Evolutionary conservation across 2,888 invertebrate genomes (phyloP).

Genomic region (Microctonus brassicae): DNA sequence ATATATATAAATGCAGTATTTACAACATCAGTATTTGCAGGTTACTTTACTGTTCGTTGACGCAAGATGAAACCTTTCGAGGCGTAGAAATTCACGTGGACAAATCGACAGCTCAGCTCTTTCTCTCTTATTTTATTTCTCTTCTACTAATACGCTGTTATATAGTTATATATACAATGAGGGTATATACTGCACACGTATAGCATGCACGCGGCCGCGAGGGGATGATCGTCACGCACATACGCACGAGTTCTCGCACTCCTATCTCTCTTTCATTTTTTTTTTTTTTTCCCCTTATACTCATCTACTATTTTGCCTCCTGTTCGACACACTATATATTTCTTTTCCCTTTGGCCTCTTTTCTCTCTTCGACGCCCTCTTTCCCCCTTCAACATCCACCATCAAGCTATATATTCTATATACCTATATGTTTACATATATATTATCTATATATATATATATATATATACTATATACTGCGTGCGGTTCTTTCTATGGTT

Average conservation of each 20-base stretch:
- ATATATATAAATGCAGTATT: not conserved
- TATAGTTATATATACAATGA: slow-evolving; percentile 14
- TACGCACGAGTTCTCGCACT: slow-evolving; percentile 47
- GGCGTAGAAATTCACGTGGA: slow-evolving; percentile 37
- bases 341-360: slow-evolving; percentile 33
- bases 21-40: too few species aligned
- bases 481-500: not conserved
- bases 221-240: slow-evolving; percentile 50
- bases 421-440: not conserved
- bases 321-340: too few species aligned
- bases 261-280: not conserved
- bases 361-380: slow-evolving; percentile 8
- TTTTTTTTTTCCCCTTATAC: not conserved
- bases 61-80: slow-evolving; percentile 34
- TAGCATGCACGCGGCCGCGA: slow-evolving; percentile 34
- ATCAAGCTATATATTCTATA: not conserved
- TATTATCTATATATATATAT: not conserved
- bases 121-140: not conserved
- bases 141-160: not conserved
- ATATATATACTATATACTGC: not conserved
- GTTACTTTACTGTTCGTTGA: slow-evolving; percentile 29
- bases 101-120: slow-evolving; percentile 23
- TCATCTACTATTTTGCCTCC: slow-evolving; percentile 18
- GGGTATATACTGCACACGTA: too few species aligned
- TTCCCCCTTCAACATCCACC: not conserved